Percentiles rank a stretch among this genome's conserved stretches.
Evolutionary conservation across 2,113 vertebrate genomes (phyloP).

Genomic region (Carettochelys insculpta): DNA sequence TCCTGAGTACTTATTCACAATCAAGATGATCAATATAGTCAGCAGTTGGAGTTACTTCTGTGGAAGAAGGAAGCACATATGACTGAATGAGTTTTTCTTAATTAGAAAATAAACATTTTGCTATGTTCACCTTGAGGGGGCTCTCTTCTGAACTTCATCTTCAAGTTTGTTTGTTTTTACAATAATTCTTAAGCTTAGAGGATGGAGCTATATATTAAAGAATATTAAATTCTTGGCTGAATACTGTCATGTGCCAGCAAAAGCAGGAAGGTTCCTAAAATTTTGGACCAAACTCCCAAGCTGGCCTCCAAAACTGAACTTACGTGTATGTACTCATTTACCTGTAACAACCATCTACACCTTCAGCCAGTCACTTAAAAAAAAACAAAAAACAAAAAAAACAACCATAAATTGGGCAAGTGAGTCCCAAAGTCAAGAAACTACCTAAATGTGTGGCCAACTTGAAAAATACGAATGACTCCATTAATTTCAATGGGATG

Average conservation of each 20-base stretch:
- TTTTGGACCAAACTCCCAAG: conserved; percentile 17
- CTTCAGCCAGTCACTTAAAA: not conserved
- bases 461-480: not conserved
- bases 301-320: not conserved
- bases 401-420: not conserved
- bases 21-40: not conserved
- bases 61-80: not conserved
- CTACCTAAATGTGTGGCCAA: not conserved
- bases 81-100: not conserved
- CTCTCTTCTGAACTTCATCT: not conserved
- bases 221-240: not conserved
- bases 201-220: not conserved
- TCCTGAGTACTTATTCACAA: not conserved
- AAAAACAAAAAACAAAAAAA: too few species aligned
- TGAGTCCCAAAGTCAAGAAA: not conserved
- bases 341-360: conserved; percentile 18
- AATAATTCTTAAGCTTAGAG: not conserved
- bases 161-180: not conserved
- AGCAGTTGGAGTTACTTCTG: not conserved
- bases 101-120: not conserved
- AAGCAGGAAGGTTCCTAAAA: not conserved
- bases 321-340: not conserved
- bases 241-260: not conserved
- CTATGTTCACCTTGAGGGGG: not conserved
- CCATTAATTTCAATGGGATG: not conserved